Percentiles rank a stretch among this genome's conserved stretches.
Conservation (phyloP, 2,888 invertebrate genomes). For the Dasysyrphus albostriatus region DNA sequence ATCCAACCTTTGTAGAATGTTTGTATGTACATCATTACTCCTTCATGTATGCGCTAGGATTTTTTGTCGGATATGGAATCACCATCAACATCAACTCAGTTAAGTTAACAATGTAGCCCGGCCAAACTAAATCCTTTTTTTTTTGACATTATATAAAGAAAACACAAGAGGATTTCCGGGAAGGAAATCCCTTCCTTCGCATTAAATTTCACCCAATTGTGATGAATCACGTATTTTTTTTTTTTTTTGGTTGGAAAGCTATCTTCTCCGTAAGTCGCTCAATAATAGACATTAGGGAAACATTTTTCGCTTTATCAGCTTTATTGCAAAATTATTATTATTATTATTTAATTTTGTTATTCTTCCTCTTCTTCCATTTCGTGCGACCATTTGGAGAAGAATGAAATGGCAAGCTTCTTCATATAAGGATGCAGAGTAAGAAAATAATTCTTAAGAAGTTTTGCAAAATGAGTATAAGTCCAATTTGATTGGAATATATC, state of each 20-base stretch:
- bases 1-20: slow-evolving; percentile 16
- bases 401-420: not conserved
- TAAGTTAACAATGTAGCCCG: slow-evolving; percentile 5
- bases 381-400: not conserved
- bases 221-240: slow-evolving; percentile 70
- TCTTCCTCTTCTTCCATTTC: not conserved
- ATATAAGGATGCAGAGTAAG: not conserved
- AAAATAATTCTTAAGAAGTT: slow-evolving; percentile 22
- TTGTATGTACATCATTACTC: slow-evolving; percentile 63
- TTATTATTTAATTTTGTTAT: slow-evolving; percentile 71
- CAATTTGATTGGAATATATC: slow-evolving; percentile 71
- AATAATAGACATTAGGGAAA: slow-evolving; percentile 26
- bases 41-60: slow-evolving; percentile 51
- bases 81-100: slow-evolving; percentile 3
- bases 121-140: slow-evolving; percentile 40
- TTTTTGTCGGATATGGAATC: slow-evolving; percentile 45
- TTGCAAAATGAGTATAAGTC: slow-evolving; percentile 55
- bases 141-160: slow-evolving; percentile 30
- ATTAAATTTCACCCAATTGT: slow-evolving; percentile 68
- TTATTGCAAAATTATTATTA: slow-evolving; percentile 63
- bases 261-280: not conserved
- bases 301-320: slow-evolving; percentile 61
- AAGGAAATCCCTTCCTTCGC: slow-evolving; percentile 63
- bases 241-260: too few species aligned
- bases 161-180: slow-evolving; percentile 63